Conservation (phyloP, 2,113 vertebrate genomes). For the Sapayoa aenigma region DNA sequence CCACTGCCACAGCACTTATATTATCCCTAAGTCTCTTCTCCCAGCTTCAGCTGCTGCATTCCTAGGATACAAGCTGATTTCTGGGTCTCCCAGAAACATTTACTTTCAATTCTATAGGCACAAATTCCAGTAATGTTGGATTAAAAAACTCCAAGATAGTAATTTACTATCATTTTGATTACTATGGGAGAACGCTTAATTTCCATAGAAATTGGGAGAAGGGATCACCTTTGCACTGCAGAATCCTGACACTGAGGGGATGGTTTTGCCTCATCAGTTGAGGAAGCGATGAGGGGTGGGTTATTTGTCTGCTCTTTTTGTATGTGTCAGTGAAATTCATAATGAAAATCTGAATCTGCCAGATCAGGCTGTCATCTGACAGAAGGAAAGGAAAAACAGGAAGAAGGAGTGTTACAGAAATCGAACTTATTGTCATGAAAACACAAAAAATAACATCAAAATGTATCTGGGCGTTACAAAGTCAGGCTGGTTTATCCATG, state of each 20-base stretch:
- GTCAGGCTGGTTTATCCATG: not conserved
- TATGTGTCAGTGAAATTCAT: not conserved
- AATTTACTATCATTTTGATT: not conserved
- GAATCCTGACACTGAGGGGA: not conserved
- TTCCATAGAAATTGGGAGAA: not conserved
- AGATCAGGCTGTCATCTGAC: not conserved
- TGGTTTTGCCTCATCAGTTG: not conserved
- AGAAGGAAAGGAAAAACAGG: not conserved
- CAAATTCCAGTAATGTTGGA: not conserved
- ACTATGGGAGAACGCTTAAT: not conserved
- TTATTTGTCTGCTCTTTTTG: not conserved
- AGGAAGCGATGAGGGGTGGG: not conserved
- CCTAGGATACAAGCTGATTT: not conserved
- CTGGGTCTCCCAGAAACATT: not conserved
- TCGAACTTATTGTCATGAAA: constrained; percentile 11
- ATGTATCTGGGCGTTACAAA: not conserved
- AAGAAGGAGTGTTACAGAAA: not conserved
- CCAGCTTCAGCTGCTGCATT: not conserved
- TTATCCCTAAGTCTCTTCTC: not conserved
- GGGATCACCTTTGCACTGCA: not conserved
- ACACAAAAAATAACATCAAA: not conserved
- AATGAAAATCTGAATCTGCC: not conserved
- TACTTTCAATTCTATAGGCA: not conserved
- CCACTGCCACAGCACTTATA: not conserved
- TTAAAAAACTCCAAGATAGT: not conserved